Percentiles rank a stretch among this genome's conserved stretches.
These are phyloP conservation scores for Hypselothyrea guttata DNA, from an alignment of 2,888 invertebrate genomes.

Conservation along the genomic window DNA sequence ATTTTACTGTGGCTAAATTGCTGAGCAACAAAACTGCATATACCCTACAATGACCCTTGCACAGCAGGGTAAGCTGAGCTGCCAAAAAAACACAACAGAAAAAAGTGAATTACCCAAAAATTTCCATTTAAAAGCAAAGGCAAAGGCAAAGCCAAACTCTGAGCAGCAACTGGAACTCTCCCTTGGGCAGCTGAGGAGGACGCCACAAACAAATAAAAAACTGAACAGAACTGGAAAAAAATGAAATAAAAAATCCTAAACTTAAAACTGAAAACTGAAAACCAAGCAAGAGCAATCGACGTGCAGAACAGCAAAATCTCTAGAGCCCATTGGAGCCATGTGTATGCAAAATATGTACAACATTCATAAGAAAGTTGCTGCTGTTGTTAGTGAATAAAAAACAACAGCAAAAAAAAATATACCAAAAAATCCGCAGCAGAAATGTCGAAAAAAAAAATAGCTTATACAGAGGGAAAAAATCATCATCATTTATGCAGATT, in stretches of 20 bases:
- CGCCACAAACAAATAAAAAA: too few relatives aligned
- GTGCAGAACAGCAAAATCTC: conserved; percentile 10
- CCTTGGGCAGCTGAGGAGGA: conserved; percentile 43
- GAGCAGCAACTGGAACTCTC: conserved; percentile 17
- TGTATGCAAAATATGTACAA: conserved; percentile 59
- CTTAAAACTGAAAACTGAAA: background rate
- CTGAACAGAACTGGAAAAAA: too few relatives aligned
- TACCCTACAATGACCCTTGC: background rate
- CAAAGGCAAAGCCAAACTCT: background rate
- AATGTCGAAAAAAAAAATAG: conserved; percentile 52
- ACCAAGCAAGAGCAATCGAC: conserved; percentile 15
- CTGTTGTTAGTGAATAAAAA: background rate
- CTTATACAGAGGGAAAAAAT: conserved; percentile 42
- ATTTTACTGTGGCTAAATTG: too few relatives aligned
- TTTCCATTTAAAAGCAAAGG: conserved; percentile 45
- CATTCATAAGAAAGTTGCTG: conserved; percentile 51
- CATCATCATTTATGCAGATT: conserved; percentile 78
- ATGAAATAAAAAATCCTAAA: too few relatives aligned
- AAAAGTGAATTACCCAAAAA: conserved; percentile 39
- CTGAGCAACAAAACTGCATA: background rate
- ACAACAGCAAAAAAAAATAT: conserved; percentile 27
- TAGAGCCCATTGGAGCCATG: conserved; percentile 32
- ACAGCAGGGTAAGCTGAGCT: conserved; percentile 21
- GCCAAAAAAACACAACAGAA: background rate
- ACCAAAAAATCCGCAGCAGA: conserved; percentile 25